phyloP scores from a whole-genome alignment of 1,140 invertebrate genomes.

The Formica exsecta region DNA sequence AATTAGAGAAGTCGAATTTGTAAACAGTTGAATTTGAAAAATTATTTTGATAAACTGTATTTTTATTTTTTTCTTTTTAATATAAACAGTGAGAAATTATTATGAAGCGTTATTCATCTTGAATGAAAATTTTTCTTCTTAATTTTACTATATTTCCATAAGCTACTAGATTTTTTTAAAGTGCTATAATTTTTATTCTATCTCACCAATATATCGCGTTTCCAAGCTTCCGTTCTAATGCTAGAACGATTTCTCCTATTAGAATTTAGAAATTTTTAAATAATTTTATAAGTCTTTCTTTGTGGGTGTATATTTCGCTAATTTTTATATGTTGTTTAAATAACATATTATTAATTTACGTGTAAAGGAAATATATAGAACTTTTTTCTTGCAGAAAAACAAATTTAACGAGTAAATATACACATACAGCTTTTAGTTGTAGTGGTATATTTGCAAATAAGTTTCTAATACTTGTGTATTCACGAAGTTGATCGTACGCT shows the following conservation, averaged over 20 bases:
- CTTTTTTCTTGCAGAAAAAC: not conserved
- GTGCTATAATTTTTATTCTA: slow-evolving; percentile 14
- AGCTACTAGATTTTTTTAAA: slow-evolving; percentile 9
- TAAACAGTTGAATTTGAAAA: not conserved
- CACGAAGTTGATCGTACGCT: slow-evolving; percentile 25
- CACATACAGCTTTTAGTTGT: not conserved
- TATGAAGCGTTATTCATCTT: not conserved
- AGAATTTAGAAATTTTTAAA: slow-evolving; percentile 64
- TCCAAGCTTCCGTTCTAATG: slow-evolving; percentile 51
- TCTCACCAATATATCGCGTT: slow-evolving; percentile 29
- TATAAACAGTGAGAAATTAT: not conserved
- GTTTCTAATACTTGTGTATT: not conserved
- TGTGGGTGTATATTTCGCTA: slow-evolving; percentile 18
- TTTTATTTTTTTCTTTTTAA: not conserved
- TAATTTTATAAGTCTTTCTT: slow-evolving; percentile 42
- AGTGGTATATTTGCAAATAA: slow-evolving; percentile 39
- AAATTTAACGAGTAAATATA: not conserved
- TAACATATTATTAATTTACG: not conserved
- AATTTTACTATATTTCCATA: not conserved
- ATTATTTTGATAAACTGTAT: not conserved
- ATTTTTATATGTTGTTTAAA: not conserved
- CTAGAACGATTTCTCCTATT: slow-evolving; percentile 63
- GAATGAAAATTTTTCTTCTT: not conserved
- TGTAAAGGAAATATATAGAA: not conserved
- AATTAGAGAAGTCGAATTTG: not conserved